Base-by-base conservation (phyloP, 2,797 vertebrate genomes). In the Gymnopithys bicolor region DNA sequence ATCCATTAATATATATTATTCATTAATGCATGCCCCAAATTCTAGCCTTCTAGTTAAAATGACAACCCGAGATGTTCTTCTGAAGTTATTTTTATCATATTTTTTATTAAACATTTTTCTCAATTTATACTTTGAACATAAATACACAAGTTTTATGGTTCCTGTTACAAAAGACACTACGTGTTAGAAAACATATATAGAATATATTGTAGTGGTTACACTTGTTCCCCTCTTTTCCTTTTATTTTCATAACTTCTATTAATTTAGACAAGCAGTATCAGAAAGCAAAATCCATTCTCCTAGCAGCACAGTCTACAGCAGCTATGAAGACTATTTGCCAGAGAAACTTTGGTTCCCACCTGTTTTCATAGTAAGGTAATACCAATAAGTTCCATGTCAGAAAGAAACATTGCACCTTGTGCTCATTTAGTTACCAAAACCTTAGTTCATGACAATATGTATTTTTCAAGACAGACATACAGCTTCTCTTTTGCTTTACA, bases 141-240 rank as follows among this genome's bases (percentile, higher is more conserved):
- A 96, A 97, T 96, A 96, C 75, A 90, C 28, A 86, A 70, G 32
- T 87, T 95, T 94, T 91, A 95, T 94, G 95, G 96, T 92, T 97
- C 87, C 92, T 75, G 92, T 96, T 97, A 97, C 68, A 95, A 89
- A 95, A 95, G 25, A 93, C 78, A 85, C 52, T 89, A 89, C 56
- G 59, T 89, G 82, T 97, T 96, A 97, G 90, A 96, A 96, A 96
- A 96, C 48, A 84, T 93, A 94, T 37, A 85, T 5, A 86, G 79
- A 91, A 75, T 74, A 83, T 75, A 88, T 53, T 0, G 0, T 94
- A 96, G 96, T 97, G 94, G 95, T 96, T 94, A 93, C 45, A 92
- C 7, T 88, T 91, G 74, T 43, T 95, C 53, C 69, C 39, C 30
- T 87, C 76, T 95, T 91, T 73, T 75, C 84, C 68, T 86, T 73